A percentile compares a stretch with the other conserved stretches of the same genome.
phyloP scores from a whole-genome alignment of 2,797 vertebrate species.

The Apodemus agrarius region DNA sequence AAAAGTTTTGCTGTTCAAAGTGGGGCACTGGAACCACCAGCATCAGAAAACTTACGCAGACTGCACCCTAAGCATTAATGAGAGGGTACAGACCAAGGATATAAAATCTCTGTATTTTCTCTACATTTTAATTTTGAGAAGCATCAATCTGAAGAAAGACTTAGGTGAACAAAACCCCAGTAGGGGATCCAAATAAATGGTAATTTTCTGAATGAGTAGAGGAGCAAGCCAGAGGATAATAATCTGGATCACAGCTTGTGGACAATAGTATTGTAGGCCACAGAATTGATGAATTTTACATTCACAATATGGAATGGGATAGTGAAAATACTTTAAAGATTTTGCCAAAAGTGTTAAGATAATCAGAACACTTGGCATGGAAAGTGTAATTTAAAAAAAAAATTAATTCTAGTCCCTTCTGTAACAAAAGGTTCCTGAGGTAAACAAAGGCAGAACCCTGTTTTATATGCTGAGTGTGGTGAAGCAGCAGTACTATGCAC shows the following conservation, averaged over 20 bases:
- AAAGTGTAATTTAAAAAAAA: background rate
- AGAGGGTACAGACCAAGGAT: background rate
- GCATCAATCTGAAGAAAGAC: background rate
- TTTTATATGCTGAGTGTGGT: background rate
- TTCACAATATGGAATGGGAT: background rate
- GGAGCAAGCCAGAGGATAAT: background rate
- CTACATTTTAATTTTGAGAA: background rate
- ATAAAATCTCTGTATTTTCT: background rate
- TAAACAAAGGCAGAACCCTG: conserved; percentile 9
- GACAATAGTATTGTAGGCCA: background rate
- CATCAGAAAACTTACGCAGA: background rate
- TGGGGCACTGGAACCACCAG: background rate
- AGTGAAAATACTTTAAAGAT: background rate
- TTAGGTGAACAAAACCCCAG: background rate
- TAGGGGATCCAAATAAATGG: background rate
- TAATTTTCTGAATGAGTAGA: background rate
- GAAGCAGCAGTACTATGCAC: background rate
- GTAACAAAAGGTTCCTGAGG: background rate
- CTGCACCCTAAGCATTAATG: background rate
- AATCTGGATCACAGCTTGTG: background rate
- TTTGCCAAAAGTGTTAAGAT: background rate
- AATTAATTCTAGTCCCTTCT: background rate
- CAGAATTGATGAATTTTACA: background rate
- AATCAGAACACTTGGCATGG: background rate
- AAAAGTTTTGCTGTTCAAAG: background rate